Evolutionary conservation across 1,140 invertebrate species (phyloP).

Genomic region (Macrobrachium nipponense): DNA sequence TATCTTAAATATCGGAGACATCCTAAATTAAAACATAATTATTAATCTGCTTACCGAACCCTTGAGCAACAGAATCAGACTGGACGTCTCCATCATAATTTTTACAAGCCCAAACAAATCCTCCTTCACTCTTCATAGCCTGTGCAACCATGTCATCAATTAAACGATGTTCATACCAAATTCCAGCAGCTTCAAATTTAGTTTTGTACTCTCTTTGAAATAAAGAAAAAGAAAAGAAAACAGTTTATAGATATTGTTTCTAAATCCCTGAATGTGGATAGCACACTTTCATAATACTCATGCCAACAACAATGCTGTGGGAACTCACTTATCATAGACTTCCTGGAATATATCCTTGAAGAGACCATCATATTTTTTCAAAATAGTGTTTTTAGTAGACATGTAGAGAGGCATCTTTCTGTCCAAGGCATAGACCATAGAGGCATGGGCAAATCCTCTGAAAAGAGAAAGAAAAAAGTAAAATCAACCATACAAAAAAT

Average conservation of each 20-base stretch:
- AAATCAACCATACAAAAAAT: not conserved
- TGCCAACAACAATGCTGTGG: not conserved
- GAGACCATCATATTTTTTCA: constrained; percentile 97
- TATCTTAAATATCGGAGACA: not conserved
- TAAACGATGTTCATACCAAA: constrained; percentile 90
- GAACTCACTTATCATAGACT: constrained; percentile 83
- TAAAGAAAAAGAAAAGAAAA: not conserved
- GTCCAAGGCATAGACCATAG: constrained; percentile 89
- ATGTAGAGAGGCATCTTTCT: constrained; percentile 92
- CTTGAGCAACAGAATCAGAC: constrained; percentile 96
- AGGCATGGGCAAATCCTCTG: constrained; percentile 90
- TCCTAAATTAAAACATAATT: not conserved
- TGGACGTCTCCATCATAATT: constrained; percentile 99
- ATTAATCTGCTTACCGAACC: constrained; percentile 75
- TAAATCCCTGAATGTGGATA: not conserved
- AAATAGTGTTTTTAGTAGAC: constrained; percentile 98
- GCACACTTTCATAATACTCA: not conserved
- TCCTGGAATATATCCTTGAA: constrained; percentile 99
- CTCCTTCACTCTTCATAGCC: constrained; percentile 96
- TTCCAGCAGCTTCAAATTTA: constrained; percentile 81
- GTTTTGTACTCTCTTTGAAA: constrained; percentile 75
- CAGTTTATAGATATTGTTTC: not conserved
- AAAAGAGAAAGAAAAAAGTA: not conserved
- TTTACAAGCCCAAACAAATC: constrained; percentile 99
- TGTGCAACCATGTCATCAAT: constrained; percentile 99